Evolutionary conservation across 2,888 invertebrate species (phyloP).

Genomic region (Limnephilus auricula): DNA sequence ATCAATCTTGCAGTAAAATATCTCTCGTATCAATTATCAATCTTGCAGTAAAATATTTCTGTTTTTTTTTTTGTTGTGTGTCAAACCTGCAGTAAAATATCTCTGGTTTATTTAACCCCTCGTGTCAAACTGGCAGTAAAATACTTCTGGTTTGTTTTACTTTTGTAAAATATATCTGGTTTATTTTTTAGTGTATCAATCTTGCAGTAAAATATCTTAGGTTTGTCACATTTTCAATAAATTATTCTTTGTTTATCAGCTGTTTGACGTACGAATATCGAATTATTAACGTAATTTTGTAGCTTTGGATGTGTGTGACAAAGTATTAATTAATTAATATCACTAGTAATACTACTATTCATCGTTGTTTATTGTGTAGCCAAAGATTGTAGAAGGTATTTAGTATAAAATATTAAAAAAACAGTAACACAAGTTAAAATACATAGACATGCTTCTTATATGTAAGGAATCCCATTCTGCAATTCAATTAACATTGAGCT

Average conservation of each 20-base stretch:
- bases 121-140: no score
- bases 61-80: neutral
- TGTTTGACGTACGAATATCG: neutral
- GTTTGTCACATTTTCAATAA: neutral
- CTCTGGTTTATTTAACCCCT: neutral
- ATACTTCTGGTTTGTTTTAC: no score
- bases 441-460: slow-evolving; percentile 9
- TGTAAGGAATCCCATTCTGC: neutral
- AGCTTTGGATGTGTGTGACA: slow-evolving; percentile 38
- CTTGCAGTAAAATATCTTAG: neutral
- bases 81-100: no score
- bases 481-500: neutral
- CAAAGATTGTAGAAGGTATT: slow-evolving; percentile 24
- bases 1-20: neutral
- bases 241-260: neutral
- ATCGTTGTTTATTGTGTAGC: slow-evolving; percentile 28
- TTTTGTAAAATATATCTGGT: neutral
- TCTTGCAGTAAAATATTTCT: neutral
- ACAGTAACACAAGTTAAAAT: neutral
- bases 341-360: slow-evolving; percentile 31
- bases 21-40: neutral
- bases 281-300: neutral
- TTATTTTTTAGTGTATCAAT: neutral
- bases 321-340: slow-evolving; percentile 25
- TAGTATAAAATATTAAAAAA: slow-evolving; percentile 16